Conservation (phyloP, 2,113 vertebrate genomes). For the Aspidoscelis tigris region DNA sequence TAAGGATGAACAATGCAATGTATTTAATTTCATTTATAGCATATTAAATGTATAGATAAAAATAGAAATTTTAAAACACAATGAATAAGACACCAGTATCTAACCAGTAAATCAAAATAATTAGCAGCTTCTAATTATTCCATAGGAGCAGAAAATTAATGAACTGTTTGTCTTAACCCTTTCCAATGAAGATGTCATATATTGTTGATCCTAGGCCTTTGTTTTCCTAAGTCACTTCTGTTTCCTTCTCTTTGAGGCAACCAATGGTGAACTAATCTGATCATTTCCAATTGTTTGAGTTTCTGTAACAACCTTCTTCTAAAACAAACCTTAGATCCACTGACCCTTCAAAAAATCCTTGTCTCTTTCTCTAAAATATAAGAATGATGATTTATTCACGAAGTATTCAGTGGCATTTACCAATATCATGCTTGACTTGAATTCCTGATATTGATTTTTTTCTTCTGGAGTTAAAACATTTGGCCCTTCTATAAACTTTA, state of each 20-base stretch:
- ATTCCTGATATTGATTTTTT: conserved; percentile 38
- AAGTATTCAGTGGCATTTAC: conserved; percentile 35
- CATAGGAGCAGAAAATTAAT: no score
- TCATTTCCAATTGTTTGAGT: background rate
- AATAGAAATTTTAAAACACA: no score
- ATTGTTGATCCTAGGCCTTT: background rate
- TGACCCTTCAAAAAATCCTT: background rate
- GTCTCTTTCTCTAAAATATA: background rate
- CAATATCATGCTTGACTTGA: conserved; percentile 35
- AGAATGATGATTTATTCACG: conserved; percentile 36
- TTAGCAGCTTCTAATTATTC: no score
- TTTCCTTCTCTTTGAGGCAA: background rate
- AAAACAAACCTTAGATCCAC: background rate
- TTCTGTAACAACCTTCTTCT: background rate
- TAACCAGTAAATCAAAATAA: no score
- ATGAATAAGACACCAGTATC: no score
- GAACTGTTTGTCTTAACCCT: no score
- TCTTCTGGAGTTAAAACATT: conserved; percentile 52
- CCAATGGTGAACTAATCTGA: background rate
- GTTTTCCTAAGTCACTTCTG: background rate
- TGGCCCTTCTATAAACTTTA: conserved; percentile 46
- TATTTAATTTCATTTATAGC: no score
- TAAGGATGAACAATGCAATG: no score
- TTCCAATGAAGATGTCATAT: background rate
- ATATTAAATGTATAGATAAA: no score